These are phyloP conservation scores for Apus apus DNA, from an alignment of 2,113 vertebrate species.

Conservation along the genomic window DNA sequence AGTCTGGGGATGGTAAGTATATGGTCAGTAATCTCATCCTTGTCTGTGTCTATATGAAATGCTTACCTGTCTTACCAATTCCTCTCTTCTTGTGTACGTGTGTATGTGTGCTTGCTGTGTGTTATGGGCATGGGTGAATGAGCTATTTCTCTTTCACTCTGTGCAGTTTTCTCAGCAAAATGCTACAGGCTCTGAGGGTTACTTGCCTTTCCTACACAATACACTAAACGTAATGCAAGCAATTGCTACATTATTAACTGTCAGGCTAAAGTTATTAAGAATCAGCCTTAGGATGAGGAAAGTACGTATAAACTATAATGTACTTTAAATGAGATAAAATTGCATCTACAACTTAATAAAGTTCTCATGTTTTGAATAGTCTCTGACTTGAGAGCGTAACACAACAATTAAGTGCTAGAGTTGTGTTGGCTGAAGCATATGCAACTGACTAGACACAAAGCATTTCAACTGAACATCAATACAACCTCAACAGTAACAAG, in stretches of 20 bases:
- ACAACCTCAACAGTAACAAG: not conserved
- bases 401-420: not conserved
- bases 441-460: not conserved
- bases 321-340: slow-evolving; percentile 28
- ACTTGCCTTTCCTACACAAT: not conserved
- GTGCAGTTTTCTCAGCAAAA: not conserved
- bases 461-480: not conserved
- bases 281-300: slow-evolving; percentile 12
- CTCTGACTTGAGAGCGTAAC: not conserved
- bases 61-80: fast-evolving
- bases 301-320: not conserved
- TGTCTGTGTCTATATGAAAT: not conserved
- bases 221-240: not conserved
- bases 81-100: not conserved
- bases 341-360: slow-evolving; percentile 12
- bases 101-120: not conserved
- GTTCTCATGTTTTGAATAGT: slow-evolving; percentile 5
- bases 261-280: slow-evolving; percentile 25
- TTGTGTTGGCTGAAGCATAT: fast-evolving
- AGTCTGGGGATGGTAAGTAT: not conserved
- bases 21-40: not conserved
- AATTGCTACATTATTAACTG: not conserved
- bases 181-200: not conserved
- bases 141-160: not conserved
- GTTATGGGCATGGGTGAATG: not conserved